Evolutionary conservation across 2,113 vertebrate species (phyloP).

Genomic region (Clupea harengus): DNA sequence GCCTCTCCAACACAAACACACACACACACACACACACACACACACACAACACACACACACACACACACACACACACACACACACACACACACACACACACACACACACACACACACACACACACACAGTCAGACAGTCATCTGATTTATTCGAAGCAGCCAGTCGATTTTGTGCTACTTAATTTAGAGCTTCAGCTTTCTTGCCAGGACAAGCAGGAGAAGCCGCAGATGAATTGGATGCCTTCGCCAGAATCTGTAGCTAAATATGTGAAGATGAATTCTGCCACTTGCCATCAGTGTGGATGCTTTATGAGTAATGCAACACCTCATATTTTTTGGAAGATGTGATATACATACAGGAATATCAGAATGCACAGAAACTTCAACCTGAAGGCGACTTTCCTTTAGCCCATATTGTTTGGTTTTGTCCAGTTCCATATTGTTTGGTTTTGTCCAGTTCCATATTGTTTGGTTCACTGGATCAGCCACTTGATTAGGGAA

Average conservation of each 20-base stretch:
- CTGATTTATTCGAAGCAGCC: constrained; percentile 60
- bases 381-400: neutral
- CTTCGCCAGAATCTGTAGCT: constrained; percentile 60
- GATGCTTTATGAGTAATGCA: constrained; percentile 50
- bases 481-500: neutral
- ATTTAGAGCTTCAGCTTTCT: constrained; percentile 56
- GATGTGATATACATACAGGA: neutral
- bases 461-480: too few relatives aligned
- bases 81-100: constrained; percentile 12
- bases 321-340: constrained; percentile 34
- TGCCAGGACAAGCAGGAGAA: constrained; percentile 37
- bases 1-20: neutral
- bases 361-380: neutral
- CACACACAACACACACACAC: neutral
- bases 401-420: neutral
- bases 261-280: constrained; percentile 64
- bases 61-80: constrained; percentile 13
- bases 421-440: neutral
- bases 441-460: neutral
- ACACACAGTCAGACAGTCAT: constrained; percentile 52
- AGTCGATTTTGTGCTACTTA: constrained; percentile 62
- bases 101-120: neutral
- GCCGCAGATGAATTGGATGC: constrained; percentile 65
- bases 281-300: constrained; percentile 50
- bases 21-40: too few relatives aligned